A percentile compares a stretch with the other conserved stretches of the same genome.
These are phyloP conservation scores for Hypotaenidia okinawae DNA, from an alignment of 2,797 vertebrate species.

Conservation along the genomic window DNA sequence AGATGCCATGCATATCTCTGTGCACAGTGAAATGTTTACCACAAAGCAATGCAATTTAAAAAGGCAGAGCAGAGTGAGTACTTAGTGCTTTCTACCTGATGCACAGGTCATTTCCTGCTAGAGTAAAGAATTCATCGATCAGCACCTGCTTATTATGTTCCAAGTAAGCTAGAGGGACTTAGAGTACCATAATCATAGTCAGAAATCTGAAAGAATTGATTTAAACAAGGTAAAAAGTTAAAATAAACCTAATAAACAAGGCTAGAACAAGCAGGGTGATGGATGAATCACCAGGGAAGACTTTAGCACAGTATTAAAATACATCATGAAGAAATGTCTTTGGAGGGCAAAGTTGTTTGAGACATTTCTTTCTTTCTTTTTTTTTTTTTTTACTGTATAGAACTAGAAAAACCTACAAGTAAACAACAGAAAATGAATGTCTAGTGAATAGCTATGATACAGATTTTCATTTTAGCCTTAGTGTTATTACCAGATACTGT, in stretches of 20 bases:
- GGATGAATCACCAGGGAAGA: not conserved
- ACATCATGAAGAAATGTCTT: not conserved
- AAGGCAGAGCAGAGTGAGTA: not conserved
- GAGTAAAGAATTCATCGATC: not conserved
- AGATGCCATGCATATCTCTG: not conserved
- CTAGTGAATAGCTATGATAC: not conserved
- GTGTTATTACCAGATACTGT: not conserved
- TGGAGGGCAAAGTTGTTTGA: not conserved
- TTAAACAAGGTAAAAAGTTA: conserved; percentile 10
- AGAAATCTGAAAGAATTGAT: not conserved
- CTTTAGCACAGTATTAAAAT: not conserved
- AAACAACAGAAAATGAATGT: not conserved
- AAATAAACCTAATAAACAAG: not conserved
- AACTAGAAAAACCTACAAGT: not conserved
- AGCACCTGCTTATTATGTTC: not conserved
- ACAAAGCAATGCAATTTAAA: not conserved
- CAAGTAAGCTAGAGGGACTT: not conserved
- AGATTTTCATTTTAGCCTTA: not conserved
- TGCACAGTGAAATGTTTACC: not conserved
- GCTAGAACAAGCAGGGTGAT: not conserved
- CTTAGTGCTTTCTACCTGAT: not conserved
- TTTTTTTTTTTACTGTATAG: fast-evolving
- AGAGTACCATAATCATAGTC: not conserved
- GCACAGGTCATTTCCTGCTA: not conserved
- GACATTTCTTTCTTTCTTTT: not conserved